Evolutionary conservation across 92 coral and sea anemone genomes (phyloP).

Genomic region (Paramuricea clavata): DNA sequence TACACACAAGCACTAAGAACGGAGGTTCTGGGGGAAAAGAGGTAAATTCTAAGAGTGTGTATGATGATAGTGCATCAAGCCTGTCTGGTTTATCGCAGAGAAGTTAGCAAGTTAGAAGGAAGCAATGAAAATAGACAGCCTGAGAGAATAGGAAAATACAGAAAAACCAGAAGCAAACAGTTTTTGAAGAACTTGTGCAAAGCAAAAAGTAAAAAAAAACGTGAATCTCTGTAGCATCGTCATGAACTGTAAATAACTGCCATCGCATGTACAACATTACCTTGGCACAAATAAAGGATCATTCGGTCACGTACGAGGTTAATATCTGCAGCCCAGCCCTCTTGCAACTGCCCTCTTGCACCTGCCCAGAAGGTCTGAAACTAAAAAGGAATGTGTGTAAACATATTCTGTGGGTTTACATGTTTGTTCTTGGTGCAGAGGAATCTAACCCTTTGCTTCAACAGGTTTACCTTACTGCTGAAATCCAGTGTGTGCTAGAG

Average conservation of each 20-base stretch:
- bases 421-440: slow-evolving; percentile 32
- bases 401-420: slow-evolving; percentile 39
- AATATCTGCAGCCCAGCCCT: slow-evolving; percentile 17
- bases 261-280: slow-evolving; percentile 34
- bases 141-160: slow-evolving; percentile 1
- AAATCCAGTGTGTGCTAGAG: neutral
- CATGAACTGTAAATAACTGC: neutral
- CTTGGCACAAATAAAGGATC: slow-evolving; percentile 29
- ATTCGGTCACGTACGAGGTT: slow-evolving; percentile 44
- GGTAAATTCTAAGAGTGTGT: neutral
- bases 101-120: slow-evolving; percentile 11
- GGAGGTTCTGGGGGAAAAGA: slow-evolving; percentile 1
- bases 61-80: slow-evolving; percentile 9
- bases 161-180: slow-evolving; percentile 36
- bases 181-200: slow-evolving; percentile 25
- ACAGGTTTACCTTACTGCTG: slow-evolving; percentile 27
- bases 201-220: slow-evolving; percentile 16
- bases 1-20: slow-evolving; percentile 24
- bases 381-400: slow-evolving; percentile 37
- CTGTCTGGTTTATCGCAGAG: slow-evolving; percentile 22
- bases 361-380: slow-evolving; percentile 31
- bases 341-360: slow-evolving; percentile 34
- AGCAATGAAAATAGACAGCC: neutral
- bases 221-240: slow-evolving; percentile 13
- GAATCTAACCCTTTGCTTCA: slow-evolving; percentile 28